Evolutionary conservation across 2,797 vertebrate genomes (phyloP), one percentile per base, ranked within the genome.

Genomic region (Ptychobarbus kaznakovi): DNA sequence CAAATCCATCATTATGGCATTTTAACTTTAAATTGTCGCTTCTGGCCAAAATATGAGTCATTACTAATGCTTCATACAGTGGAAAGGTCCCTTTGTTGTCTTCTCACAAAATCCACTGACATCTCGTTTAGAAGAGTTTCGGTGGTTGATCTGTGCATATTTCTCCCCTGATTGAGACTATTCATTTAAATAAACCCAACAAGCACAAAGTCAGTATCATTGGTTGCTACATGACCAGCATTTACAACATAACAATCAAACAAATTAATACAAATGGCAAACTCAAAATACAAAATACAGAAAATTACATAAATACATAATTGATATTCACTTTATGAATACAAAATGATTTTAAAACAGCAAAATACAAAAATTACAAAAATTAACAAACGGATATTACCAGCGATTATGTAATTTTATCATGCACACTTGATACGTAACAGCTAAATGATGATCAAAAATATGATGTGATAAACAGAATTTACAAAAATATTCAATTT

Each of bases 191-290:
- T 4, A 63, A 15, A 25, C 61, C 11, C 25, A 63, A 65, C 61
- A 65, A 65, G 61, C 61, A 32, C 61, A 65, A 32, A 32, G 28
- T 32, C 28, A 2, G 1, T 16, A 65, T 32, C 13, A n/a, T n/a
- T n/a, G n/a, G n/a, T 32, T 13, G 63, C 25, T 25, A 65, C 61
- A 65, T n/a, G 13, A 16, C 5, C 25, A 63, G 25, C 12, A 28
- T 63, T 63, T 63, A 63, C n/a, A 63, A 63, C 25, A 63, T 28
- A 65, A n/a, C n/a, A n/a, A 65, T 65, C 61, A 32, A 65, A 65
- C 13, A 32, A 32, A 32, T n/a, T n/a, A n/a, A n/a, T n/a, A n/a
- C n/a, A n/a, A n/a, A n/a, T n/a, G n/a, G n/a, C n/a, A n/a, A n/a
- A n/a, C n/a, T n/a, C n/a, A n/a, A n/a, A n/a, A n/a, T n/a, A n/a